Conservation (phyloP, 1,140 invertebrate species). For the Conus ventricosus region DNA sequence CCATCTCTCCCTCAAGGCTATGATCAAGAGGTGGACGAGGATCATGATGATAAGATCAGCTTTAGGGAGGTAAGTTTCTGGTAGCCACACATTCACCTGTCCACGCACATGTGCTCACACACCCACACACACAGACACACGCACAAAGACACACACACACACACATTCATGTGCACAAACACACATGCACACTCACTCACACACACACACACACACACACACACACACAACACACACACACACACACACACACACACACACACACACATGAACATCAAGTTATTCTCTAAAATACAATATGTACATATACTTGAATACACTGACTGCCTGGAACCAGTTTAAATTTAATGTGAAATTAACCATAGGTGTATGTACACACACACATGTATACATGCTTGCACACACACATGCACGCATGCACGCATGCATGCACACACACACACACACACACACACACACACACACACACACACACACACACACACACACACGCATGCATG, state of each 20-base stretch:
- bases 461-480: no score
- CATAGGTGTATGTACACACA: not conserved
- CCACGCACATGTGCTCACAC: not conserved
- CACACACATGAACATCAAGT: no score
- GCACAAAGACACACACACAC: not conserved
- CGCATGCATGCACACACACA: not conserved
- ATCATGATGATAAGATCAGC: constrained; percentile 90
- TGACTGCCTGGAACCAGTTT: no score
- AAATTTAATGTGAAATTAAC: no score
- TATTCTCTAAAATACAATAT: no score
- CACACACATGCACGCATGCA: not conserved
- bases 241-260: no score
- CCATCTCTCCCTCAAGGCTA: constrained; percentile 92
- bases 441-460: not conserved
- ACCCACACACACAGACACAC: not conserved
- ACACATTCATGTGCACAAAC: not conserved
- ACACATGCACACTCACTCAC: no score
- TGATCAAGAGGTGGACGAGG: constrained; percentile 94
- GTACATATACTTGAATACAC: no score
- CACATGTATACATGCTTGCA: not conserved
- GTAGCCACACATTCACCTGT: not conserved
- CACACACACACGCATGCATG: not conserved
- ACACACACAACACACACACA: no score
- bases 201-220: no score
- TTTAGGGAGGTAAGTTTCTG: constrained; percentile 86